phyloP scores from a whole-genome alignment of 2,888 invertebrate species.

The Drosophila cracens region DNA sequence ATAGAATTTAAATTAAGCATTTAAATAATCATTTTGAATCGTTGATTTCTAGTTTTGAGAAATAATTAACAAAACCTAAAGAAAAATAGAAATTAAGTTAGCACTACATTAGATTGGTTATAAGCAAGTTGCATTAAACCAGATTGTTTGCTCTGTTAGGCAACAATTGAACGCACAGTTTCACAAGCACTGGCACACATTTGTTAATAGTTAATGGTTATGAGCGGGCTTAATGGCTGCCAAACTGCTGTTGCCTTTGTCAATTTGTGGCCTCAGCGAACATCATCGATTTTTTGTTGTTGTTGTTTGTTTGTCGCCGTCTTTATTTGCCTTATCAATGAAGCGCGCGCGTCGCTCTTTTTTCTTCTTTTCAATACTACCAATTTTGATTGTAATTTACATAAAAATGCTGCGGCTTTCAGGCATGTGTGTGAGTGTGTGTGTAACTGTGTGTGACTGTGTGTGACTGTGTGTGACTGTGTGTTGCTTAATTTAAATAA shows the following conservation, averaged over 20 bases:
- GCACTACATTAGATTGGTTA: neutral
- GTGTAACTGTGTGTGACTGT: constrained; percentile 30
- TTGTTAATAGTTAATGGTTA: constrained; percentile 33
- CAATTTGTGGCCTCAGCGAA: constrained; percentile 20
- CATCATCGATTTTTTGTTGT: constrained; percentile 14
- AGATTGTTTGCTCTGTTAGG: neutral
- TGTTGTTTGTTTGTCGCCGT: constrained; percentile 1
- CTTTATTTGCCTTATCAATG: constrained; percentile 59
- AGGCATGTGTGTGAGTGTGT: constrained; percentile 7
- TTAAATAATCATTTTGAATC: neutral
- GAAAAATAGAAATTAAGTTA: neutral
- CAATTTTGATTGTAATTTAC: constrained; percentile 70
- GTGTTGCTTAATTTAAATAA: constrained; percentile 77
- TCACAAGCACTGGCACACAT: constrained; percentile 8
- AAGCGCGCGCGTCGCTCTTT: constrained; percentile 12
- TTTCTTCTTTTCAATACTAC: constrained; percentile 34
- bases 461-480: constrained; percentile 31
- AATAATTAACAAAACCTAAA: neutral
- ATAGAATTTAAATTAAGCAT: neutral
- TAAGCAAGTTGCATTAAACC: neutral
- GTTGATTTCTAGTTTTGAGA: neutral
- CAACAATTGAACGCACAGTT: neutral
- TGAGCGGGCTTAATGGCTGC: constrained; percentile 18
- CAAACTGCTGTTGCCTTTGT: constrained; percentile 29
- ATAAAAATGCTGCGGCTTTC: constrained; percentile 64